Conservation (phyloP, 2,888 invertebrate genomes). For the Drosophila neonasuta region DNA sequence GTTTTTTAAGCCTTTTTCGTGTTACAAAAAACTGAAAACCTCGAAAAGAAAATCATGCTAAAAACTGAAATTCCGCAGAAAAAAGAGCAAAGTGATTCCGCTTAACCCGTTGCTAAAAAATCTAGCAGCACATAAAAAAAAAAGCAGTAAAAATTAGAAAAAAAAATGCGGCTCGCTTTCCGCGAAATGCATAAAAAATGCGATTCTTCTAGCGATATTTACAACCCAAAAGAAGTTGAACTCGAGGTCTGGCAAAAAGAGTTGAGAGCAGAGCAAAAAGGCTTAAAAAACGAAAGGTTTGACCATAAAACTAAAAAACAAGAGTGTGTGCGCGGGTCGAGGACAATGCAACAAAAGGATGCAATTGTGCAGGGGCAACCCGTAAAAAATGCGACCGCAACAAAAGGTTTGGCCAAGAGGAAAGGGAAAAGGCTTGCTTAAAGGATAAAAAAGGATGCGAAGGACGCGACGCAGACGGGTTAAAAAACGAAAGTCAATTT, state of each 20-base stretch:
- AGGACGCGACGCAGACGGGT: slow-evolving; percentile 41
- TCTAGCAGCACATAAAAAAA: slow-evolving; percentile 45
- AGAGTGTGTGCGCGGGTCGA: slow-evolving; percentile 11
- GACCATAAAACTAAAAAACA: slow-evolving; percentile 23
- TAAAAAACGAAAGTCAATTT: slow-evolving; percentile 69
- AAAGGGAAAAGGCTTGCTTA: slow-evolving; percentile 47
- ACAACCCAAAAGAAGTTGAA: slow-evolving; percentile 36
- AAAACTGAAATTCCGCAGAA: slow-evolving; percentile 48
- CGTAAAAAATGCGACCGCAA: slow-evolving; percentile 74
- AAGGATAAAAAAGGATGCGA: slow-evolving; percentile 3
- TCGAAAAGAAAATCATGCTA: slow-evolving; percentile 22
- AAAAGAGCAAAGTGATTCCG: slow-evolving; percentile 40
- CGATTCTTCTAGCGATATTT: slow-evolving; percentile 35
- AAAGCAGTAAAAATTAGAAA: slow-evolving; percentile 3
- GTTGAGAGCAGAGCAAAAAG: slow-evolving; percentile 73
- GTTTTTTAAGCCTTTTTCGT: slow-evolving; percentile 68
- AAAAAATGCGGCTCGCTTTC: slow-evolving; percentile 43
- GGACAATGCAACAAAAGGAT: slow-evolving; percentile 54
- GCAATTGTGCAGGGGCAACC: slow-evolving; percentile 48
- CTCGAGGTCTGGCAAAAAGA: slow-evolving; percentile 52
- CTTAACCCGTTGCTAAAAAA: slow-evolving; percentile 56
- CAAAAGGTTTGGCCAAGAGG: slow-evolving; percentile 42
- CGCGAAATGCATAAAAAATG: slow-evolving; percentile 48
- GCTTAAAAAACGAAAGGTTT: slow-evolving; percentile 63
- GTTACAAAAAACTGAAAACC: slow-evolving; percentile 33